These are phyloP conservation scores for Crenichthys baileyi DNA, from an alignment of 2,797 vertebrate species.

Conservation along the genomic window DNA sequence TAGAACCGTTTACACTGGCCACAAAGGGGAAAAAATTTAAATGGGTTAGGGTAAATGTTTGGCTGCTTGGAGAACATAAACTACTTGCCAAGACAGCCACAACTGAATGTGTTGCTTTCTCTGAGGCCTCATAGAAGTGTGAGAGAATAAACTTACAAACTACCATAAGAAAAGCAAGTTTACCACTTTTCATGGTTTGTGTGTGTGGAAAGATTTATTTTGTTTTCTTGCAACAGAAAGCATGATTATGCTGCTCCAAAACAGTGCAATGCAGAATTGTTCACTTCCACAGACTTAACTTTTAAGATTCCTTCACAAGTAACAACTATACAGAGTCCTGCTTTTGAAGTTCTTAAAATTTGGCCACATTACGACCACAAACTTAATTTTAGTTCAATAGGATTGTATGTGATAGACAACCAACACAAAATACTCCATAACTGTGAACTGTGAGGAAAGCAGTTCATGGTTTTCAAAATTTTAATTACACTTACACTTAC, in stretches of 20 bases:
- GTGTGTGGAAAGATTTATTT: slow-evolving; percentile 10
- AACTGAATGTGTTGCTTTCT: slow-evolving; percentile 64
- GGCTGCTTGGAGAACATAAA: slow-evolving; percentile 67
- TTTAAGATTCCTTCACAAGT: background rate
- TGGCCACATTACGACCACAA: background rate
- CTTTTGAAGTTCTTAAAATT: background rate
- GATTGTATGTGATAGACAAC: background rate
- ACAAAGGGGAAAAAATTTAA: slow-evolving; percentile 69
- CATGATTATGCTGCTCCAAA: slow-evolving; percentile 30
- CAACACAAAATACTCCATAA: background rate
- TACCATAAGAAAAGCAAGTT: slow-evolving; percentile 52
- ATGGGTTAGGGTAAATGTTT: slow-evolving; percentile 77
- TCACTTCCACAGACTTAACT: slow-evolving; percentile 41
- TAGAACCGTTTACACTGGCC: slow-evolving; percentile 73
- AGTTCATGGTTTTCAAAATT: background rate
- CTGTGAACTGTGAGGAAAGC: background rate
- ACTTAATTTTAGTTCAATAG: background rate
- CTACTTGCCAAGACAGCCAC: slow-evolving; percentile 57
- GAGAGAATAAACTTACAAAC: slow-evolving; percentile 62
- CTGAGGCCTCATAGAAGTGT: slow-evolving; percentile 56
- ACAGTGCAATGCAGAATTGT: slow-evolving; percentile 36
- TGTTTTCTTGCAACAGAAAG: slow-evolving; percentile 13
- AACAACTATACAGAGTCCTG: background rate
- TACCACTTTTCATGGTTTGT: slow-evolving; percentile 54
- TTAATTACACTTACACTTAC: no score